These are phyloP conservation scores for Pantala flavescens DNA, from an alignment of 1,140 invertebrate species.

Conservation along the genomic window DNA sequence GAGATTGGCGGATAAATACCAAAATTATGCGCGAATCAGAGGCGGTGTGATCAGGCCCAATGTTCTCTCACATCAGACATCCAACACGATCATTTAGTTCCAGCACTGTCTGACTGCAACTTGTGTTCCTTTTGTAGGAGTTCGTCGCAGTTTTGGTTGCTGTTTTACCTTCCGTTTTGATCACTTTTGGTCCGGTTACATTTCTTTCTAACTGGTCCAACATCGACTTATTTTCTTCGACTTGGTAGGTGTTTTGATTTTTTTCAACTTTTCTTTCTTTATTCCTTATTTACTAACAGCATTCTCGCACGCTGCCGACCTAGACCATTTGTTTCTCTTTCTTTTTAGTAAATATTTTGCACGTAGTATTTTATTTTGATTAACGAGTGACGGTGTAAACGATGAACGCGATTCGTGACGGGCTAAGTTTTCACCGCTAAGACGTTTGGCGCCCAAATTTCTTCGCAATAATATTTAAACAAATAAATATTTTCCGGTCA, in stretches of 20 bases:
- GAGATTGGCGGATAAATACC: too few species aligned
- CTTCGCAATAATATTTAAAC: too few species aligned
- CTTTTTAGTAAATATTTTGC: too few species aligned
- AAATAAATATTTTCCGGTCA: too few species aligned
- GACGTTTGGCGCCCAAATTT: too few species aligned
- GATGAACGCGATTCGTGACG: too few species aligned
- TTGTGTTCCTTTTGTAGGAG: conserved; percentile 28
- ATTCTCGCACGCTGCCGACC: not conserved
- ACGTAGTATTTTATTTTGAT: too few species aligned
- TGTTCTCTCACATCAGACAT: not conserved
- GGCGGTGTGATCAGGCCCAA: too few species aligned
- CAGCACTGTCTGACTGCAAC: conserved; percentile 42
- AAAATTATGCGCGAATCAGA: too few species aligned
- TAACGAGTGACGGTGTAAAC: too few species aligned
- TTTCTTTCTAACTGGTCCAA: not conserved
- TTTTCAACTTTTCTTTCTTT: not conserved
- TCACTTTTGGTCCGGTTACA: not conserved
- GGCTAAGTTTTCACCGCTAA: too few species aligned
- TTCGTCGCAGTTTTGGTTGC: conserved; percentile 27
- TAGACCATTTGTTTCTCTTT: too few species aligned
- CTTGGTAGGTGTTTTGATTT: not conserved
- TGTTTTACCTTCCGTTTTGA: conserved; percentile 8
- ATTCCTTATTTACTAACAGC: not conserved
- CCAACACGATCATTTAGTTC: conserved; percentile 40
- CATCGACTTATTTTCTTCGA: conserved; percentile 2